Conservation (phyloP, 2,888 invertebrate species). For the Scaptomyza caliginosa region DNA sequence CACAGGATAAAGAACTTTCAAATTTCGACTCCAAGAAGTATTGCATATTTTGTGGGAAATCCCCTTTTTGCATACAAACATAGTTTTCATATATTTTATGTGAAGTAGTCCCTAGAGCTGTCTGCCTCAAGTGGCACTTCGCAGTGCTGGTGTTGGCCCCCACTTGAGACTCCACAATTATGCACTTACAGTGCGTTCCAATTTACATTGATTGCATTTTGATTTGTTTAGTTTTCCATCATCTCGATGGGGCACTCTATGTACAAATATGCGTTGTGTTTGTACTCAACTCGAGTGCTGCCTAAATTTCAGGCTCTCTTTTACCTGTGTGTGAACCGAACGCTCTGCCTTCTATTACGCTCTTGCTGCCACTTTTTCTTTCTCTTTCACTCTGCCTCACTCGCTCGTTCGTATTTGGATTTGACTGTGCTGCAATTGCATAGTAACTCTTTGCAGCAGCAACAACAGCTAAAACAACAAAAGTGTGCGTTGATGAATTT, state of each 20-base stretch:
- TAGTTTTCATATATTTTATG: constrained; percentile 1
- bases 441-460: constrained; percentile 4
- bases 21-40: not conserved
- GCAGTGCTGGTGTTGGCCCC: constrained; percentile 7
- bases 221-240: constrained; percentile 48
- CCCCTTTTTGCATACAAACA: not conserved
- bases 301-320: constrained; percentile 13
- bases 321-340: constrained; percentile 26
- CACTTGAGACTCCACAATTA: constrained; percentile 46
- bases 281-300: constrained; percentile 2
- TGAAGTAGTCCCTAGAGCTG: constrained; percentile 31
- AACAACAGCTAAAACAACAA: constrained; percentile 1
- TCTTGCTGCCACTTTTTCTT: not conserved
- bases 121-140: constrained; percentile 34
- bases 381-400: not conserved
- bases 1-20: too few species aligned
- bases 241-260: constrained; percentile 3
- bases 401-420: not conserved
- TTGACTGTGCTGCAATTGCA: constrained; percentile 32
- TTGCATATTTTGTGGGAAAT: not conserved
- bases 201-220: constrained; percentile 56
- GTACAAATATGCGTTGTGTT: not conserved
- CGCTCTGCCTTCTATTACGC: constrained; percentile 1
- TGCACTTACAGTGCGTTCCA: constrained; percentile 41
- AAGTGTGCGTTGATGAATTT: constrained; percentile 54